Base-by-base conservation (phyloP, 2,888 invertebrate genomes). In the Nycteola revayana region DNA sequence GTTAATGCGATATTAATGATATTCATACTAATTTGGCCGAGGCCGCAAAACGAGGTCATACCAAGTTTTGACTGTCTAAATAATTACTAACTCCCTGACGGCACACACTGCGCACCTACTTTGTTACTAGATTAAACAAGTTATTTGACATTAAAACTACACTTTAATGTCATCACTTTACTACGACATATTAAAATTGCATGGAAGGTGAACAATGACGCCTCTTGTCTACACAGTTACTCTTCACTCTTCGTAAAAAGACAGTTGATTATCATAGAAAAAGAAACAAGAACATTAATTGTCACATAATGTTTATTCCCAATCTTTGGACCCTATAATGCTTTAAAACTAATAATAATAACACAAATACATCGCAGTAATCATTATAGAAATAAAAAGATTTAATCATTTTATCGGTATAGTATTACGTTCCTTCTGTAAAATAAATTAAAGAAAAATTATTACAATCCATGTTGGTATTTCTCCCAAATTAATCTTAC, bases 291-390 rank as follows among this genome's bases (percentile, higher is more conserved):
- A 60, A 55, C 56, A 53, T 57, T 70, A 68, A 75, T 87, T 90
- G 67, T 90, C 89, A 90, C 90, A 91, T 90, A 58, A 91, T 90
- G 86, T 92, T 91, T 92, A 92, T 91, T 91, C 91, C 91, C 92
- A 91, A 91, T 91, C 91, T 91, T 92, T 92, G 92, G 92, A 92
- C 92, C 92, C 92, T 92, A 92, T 92, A 92, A 83, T 91, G 91
- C 90, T 91, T 91, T 91, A 92, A 90, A 91, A 90, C 91, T 91
- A 89, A 82, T 78, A 77, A 82, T 78, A 77, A 85, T 84, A 82
- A 84, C 81, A 84, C 74, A 81, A 81, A 79, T 83, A 84, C 83
- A 91, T 89, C 74, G 80, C 79, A 66, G 73, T 72, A 55, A 73
- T 55, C 70, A 75, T 67, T 65, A 74, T 64, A 59, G 51, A 76